Evolutionary conservation across 2,113 vertebrate species (phyloP).

Genomic region (Chlamydotis undulata): DNA sequence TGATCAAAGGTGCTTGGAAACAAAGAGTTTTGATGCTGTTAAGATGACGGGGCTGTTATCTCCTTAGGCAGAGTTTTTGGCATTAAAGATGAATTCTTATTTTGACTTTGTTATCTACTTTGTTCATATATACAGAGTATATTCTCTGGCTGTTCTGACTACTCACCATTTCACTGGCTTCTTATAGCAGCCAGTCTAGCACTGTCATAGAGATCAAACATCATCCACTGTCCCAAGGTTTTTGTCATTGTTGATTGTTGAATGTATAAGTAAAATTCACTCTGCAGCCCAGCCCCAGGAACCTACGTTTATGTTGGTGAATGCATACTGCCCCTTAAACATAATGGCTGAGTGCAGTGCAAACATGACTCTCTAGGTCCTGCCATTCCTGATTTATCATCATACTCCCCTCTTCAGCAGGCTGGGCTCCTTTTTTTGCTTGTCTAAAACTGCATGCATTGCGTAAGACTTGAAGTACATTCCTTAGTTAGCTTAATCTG

Average conservation of each 20-base stretch:
- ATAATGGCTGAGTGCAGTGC: background rate
- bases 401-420: background rate
- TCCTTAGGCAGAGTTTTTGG: background rate
- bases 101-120: background rate
- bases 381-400: background rate
- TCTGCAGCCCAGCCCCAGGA: background rate
- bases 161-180: background rate
- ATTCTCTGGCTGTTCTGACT: background rate
- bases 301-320: background rate
- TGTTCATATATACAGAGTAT: background rate
- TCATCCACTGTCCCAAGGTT: background rate
- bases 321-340: background rate
- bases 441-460: background rate
- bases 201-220: background rate
- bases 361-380: background rate
- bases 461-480: background rate
- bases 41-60: background rate
- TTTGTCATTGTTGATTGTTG: background rate
- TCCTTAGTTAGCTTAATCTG: background rate
- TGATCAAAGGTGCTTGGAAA: background rate
- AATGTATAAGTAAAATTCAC: background rate
- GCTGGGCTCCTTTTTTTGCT: background rate
- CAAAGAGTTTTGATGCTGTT: background rate
- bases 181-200: background rate
- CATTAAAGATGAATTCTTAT: background rate